phyloP scores from a whole-genome alignment of 2,113 vertebrate genomes.

The Panthera tigris region DNA sequence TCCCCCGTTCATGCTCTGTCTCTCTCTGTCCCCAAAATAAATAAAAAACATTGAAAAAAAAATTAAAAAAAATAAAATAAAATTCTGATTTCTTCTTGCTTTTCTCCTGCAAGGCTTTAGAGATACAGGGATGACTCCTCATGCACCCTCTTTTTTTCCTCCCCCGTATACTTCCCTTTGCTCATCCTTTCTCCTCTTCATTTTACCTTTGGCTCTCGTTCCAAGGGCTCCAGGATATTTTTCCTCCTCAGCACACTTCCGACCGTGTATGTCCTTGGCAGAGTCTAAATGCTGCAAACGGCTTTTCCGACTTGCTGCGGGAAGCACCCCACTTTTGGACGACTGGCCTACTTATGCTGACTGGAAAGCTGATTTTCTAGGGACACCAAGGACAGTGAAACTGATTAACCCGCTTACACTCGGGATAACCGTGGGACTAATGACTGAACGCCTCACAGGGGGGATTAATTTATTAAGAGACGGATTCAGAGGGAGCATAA shows the following conservation, averaged over 20 bases:
- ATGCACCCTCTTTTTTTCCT: rapidly evolving
- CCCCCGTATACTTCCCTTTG: not conserved
- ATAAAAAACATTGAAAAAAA: too few relatives aligned
- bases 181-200: not conserved
- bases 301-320: not conserved
- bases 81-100: not conserved
- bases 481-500: not conserved
- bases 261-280: not conserved
- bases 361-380: not conserved
- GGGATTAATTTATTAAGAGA: not conserved
- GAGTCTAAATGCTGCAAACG: not conserved
- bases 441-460: not conserved
- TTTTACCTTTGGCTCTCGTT: not conserved
- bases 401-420: not conserved
- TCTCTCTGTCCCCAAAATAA: too few relatives aligned
- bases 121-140: not conserved
- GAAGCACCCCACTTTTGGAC: not conserved
- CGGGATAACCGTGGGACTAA: not conserved
- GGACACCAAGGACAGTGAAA: not conserved
- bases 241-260: not conserved
- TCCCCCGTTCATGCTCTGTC: too few relatives aligned
- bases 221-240: not conserved
- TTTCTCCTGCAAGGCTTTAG: not conserved
- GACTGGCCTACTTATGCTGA: not conserved
- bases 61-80: too few relatives aligned